Percentiles rank a stretch among this genome's conserved stretches.
Conservation (phyloP, 2,797 vertebrate species). For the Varecia variegata region DNA sequence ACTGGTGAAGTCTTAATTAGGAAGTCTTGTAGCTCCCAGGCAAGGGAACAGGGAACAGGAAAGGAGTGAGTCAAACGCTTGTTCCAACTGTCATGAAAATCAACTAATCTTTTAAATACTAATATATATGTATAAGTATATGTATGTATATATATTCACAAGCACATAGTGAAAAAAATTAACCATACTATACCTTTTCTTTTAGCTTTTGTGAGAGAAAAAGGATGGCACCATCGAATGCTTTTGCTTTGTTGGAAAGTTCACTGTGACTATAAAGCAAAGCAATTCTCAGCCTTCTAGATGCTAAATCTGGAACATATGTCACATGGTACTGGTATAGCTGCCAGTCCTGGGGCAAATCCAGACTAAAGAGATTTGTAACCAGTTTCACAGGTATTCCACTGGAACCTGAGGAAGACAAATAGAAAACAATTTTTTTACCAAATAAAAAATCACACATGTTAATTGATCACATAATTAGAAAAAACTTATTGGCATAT, state of each 20-base stretch:
- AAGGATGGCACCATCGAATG: slow-evolving; percentile 69
- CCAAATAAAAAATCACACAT: background rate
- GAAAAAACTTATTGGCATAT: background rate
- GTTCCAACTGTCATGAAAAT: background rate
- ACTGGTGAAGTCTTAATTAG: background rate
- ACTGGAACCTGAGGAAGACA: slow-evolving; percentile 70
- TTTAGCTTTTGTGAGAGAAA: slow-evolving; percentile 76
- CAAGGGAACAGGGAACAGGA: background rate
- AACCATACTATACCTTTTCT: slow-evolving; percentile 70
- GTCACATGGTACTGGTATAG: slow-evolving; percentile 71
- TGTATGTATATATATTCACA: background rate
- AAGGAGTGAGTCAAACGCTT: background rate
- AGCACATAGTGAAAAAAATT: background rate
- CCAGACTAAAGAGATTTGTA: slow-evolving; percentile 69
- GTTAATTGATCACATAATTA: background rate
- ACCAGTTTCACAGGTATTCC: slow-evolving; percentile 72
- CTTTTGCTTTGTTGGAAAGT: slow-evolving; percentile 71
- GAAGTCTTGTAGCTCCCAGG: background rate
- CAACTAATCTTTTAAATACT: background rate
- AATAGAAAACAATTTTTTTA: background rate
- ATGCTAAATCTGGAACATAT: slow-evolving; percentile 64
- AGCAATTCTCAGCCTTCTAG: slow-evolving; percentile 63
- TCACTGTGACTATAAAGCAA: slow-evolving; percentile 62
- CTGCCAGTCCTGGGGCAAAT: slow-evolving; percentile 60
- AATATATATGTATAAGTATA: background rate